Evolutionary conservation across 2,888 invertebrate species (phyloP).

Genomic region (Drosophila fungiperda): DNA sequence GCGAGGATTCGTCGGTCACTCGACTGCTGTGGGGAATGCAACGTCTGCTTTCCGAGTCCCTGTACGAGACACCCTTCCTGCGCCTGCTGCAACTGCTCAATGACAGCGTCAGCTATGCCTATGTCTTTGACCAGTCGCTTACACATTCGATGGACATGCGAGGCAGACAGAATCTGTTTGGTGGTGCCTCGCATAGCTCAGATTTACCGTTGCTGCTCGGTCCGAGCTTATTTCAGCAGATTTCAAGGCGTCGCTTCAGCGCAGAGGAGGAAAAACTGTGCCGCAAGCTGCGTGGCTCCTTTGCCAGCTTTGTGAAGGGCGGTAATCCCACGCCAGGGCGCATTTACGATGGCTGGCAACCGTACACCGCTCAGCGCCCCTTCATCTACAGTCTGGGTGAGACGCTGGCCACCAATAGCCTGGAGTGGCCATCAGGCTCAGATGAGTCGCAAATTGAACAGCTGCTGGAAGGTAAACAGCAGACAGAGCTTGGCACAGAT

Average conservation of each 20-base stretch:
- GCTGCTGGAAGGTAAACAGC: conserved; percentile 63
- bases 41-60: conserved; percentile 82
- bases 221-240: conserved; percentile 88
- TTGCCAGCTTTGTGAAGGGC: conserved; percentile 87
- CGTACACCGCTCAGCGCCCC: conserved; percentile 85
- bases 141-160: conserved; percentile 85
- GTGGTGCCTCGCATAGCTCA: conserved; percentile 88
- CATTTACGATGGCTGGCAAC: conserved; percentile 87
- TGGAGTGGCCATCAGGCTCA: conserved; percentile 34
- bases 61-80: conserved; percentile 83
- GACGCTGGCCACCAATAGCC: conserved; percentile 33
- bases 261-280: conserved; percentile 87
- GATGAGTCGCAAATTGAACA: conserved; percentile 81
- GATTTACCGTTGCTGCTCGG: conserved; percentile 89
- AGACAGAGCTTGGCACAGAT: conserved; percentile 34
- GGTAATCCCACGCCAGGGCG: conserved; percentile 87
- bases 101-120: conserved; percentile 73
- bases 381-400: conserved; percentile 83
- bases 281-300: conserved; percentile 85
- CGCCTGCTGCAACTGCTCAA: conserved; percentile 76
- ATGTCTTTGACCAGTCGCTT: conserved; percentile 83
- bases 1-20: conserved; percentile 64
- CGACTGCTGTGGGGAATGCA: conserved; percentile 83
- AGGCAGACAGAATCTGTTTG: conserved; percentile 84
- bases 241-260: conserved; percentile 88